Conservation (phyloP, 2,797 vertebrate genomes). For the Gephyroberyx darwinii region DNA sequence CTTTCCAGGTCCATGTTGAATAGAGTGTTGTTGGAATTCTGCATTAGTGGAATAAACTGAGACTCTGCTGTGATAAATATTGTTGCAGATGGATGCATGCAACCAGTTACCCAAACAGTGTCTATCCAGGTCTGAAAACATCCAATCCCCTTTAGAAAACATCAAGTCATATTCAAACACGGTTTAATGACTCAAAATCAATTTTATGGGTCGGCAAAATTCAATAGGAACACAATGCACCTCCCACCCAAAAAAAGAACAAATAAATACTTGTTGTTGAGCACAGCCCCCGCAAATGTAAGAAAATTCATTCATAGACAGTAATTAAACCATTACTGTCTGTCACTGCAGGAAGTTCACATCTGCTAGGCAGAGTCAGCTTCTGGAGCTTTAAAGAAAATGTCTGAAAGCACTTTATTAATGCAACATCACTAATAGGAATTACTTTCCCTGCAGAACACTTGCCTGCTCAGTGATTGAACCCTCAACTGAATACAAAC, state of each 20-base stretch:
- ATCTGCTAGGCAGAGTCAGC: slow-evolving; percentile 57
- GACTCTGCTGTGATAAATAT: slow-evolving; percentile 9
- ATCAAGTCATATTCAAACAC: slow-evolving; percentile 32
- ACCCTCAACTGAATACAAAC: slow-evolving; percentile 59
- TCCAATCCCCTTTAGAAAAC: slow-evolving; percentile 30
- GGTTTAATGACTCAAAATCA: slow-evolving; percentile 42
- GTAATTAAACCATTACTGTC: slow-evolving; percentile 65
- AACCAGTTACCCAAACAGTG: slow-evolving; percentile 31
- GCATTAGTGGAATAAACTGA: slow-evolving; percentile 4
- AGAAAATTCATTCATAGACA: slow-evolving; percentile 52
- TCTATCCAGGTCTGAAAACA: slow-evolving; percentile 38
- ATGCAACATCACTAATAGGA: slow-evolving; percentile 71
- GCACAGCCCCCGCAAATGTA: slow-evolving; percentile 41
- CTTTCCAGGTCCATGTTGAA: slow-evolving; percentile 28
- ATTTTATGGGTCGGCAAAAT: slow-evolving; percentile 45
- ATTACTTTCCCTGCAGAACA: slow-evolving; percentile 65
- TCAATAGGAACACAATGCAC: slow-evolving; percentile 34
- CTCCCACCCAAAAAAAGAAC: background rate
- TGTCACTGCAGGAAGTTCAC: slow-evolving; percentile 49
- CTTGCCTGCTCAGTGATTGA: slow-evolving; percentile 55
- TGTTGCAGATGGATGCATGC: slow-evolving; percentile 27
- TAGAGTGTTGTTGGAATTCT: slow-evolving; percentile 14
- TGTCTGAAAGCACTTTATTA: slow-evolving; percentile 67
- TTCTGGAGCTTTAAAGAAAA: slow-evolving; percentile 66
- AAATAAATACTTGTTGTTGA: slow-evolving; percentile 28